Evolutionary conservation across 2,888 invertebrate genomes (phyloP).

Genomic region (Myopa testacea): DNA sequence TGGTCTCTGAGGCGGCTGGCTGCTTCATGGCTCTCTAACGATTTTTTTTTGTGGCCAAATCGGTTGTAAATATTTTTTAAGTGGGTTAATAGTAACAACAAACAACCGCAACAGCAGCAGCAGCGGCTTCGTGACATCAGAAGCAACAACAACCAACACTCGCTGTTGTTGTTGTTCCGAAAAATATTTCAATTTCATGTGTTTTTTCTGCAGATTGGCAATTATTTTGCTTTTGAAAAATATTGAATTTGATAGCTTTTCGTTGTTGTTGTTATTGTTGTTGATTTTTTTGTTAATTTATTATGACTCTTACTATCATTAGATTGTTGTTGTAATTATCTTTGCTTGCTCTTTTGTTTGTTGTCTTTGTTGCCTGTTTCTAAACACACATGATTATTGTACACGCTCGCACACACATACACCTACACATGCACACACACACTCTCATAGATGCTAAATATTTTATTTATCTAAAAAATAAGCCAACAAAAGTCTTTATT

Average conservation of each 20-base stretch:
- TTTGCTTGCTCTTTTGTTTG: no score
- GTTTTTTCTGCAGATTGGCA: not conserved
- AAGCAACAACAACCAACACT: slow-evolving; percentile 18
- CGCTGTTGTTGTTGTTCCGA: not conserved
- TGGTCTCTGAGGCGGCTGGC: not conserved
- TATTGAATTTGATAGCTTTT: not conserved
- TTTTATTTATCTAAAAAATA: no score
- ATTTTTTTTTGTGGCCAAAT: slow-evolving; percentile 34
- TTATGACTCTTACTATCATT: no score
- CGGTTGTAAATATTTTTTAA: slow-evolving; percentile 50
- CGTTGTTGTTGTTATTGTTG: not conserved
- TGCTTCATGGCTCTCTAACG: not conserved
- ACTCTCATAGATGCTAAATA: no score
- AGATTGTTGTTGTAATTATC: no score
- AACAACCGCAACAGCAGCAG: slow-evolving; percentile 40
- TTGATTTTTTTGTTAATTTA: no score
- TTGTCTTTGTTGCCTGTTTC: no score
- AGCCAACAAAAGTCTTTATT: no score
- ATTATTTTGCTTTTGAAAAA: slow-evolving; percentile 13
- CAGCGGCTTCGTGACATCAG: not conserved
- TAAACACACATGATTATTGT: no score
- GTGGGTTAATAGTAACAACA: slow-evolving; percentile 50
- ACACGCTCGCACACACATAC: not conserved
- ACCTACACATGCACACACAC: not conserved
- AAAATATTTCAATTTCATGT: slow-evolving; percentile 14